Percentiles rank a stretch among this genome's conserved stretches.
These are phyloP conservation scores for Neogobius melanostomus DNA, from an alignment of 2,113 vertebrate genomes.

Conservation along the genomic window DNA sequence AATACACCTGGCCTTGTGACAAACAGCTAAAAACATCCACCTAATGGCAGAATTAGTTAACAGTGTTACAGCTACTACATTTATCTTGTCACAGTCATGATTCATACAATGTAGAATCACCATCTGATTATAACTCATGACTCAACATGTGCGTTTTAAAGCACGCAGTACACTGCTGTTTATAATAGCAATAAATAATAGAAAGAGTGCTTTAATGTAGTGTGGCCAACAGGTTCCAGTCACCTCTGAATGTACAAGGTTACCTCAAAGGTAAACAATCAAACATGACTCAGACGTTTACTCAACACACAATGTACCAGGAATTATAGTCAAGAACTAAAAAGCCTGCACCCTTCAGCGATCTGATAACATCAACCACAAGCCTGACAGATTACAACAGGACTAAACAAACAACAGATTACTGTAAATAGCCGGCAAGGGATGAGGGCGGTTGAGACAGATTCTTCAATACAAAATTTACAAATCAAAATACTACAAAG, in stretches of 20 bases:
- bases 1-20: slow-evolving; percentile 43
- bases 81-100: not conserved
- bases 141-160: not conserved
- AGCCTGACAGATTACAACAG: not conserved
- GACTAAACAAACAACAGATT: not conserved
- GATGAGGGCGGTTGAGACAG: not conserved
- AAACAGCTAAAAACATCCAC: slow-evolving; percentile 5
- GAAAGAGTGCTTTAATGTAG: not conserved
- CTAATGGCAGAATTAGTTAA: too few relatives aligned
- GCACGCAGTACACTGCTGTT: not conserved
- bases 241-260: accelerated
- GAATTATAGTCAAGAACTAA: not conserved
- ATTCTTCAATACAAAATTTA: not conserved
- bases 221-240: not conserved
- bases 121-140: not conserved
- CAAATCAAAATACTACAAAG: not conserved
- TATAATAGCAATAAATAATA: not conserved
- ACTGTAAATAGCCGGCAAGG: not conserved
- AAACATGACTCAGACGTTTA: not conserved
- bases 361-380: slow-evolving; percentile 5
- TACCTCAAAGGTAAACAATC: slow-evolving; percentile 6
- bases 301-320: not conserved
- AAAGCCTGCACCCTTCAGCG: not conserved
- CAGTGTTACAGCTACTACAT: not conserved
- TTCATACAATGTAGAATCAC: not conserved